Evolutionary conservation across 2,797 vertebrate species (phyloP), one percentile per base, ranked within the genome.

Genomic region (Myripristis jacobus): DNA sequence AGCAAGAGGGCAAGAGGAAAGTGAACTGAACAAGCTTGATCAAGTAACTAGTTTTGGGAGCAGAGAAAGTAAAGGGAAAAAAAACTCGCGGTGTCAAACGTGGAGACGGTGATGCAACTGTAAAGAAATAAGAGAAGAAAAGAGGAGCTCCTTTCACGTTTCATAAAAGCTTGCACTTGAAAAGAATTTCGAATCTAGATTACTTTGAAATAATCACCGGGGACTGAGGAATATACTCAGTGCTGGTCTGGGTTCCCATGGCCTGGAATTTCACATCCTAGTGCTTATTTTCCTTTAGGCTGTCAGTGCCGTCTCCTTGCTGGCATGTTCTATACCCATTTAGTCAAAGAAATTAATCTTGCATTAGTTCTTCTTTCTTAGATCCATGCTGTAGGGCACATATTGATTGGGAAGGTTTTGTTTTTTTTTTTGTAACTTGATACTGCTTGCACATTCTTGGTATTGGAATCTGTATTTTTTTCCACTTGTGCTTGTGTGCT

Each of bases 221-320:
- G 84, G 83, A 88, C 86, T 84, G 77, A 70, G 74, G 79, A 87
- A 88, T 81, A 75, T 73, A 86, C 85, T 89, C 67, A 64, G 78
- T 75, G 86, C 80, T 71, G 62, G 66, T 89, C 77, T 73, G 60
- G 52, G 83, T 89, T 91, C 91, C 87, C 85, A 91, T 83, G 79
- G 86, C 68, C 77, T 87, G 91, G 91, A 92, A 92, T 93, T 93
- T 94, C 89, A 92, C 90, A 88, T 91, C 85, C 44, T 64, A 69
- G 77, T 89, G 89, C 87, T 82, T 83, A 76, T 89, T 91, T 91
- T 88, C 86, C 84, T 87, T 84, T 70, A 54, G 55, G 48, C 81
- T 73, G 80, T 79, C 70, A 70, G 60, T 46, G n/a, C 74, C 16
- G 62, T 61, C 73, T 83, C 77, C 75, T 77, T 76, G 70, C 73